Evolutionary conservation across 1,140 invertebrate genomes (phyloP), one percentile per base, ranked within the genome.

Genomic region (Drosophila varians): DNA sequence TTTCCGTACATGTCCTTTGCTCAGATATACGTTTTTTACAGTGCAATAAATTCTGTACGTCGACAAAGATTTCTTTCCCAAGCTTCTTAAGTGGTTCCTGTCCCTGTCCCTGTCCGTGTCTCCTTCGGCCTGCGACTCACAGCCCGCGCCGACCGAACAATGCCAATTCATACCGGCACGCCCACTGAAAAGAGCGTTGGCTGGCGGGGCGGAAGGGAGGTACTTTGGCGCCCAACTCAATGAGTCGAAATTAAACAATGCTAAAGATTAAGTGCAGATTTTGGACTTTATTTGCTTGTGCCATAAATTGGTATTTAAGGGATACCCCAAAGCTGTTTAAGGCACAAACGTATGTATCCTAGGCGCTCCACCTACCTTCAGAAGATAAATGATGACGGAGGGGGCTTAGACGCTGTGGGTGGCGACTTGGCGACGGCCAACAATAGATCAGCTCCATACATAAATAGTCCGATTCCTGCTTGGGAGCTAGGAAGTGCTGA

Each of bases 181-280:
- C 74, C 69, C 61, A 60, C 28, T 25, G 8, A 23, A 55, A 28
- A 4, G 19, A 57, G 38, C 56, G 77, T 38, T 38, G 6, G n/a
- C n/a, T n/a, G n/a, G n/a, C 28, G 9, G 36, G 64, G 77, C 52
- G 55, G 19, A 51, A 40, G 2, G 21, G 21, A 2, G 21, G 21
- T 21, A 4, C 12, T 77, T 82, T 74, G 78, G 69, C 52, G 70
- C 64, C 72, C 75, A 86, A 86, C 84, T 90, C 89, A 90, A 90
- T 90, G 89, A 90, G 84, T 74, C 89, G 83, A 90, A 90, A 90
- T 90, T 90, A 90, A 89, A 90, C 89, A 90, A 90, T 90, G 77
- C 89, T 89, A 90, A 90, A 90, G 89, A 90, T 90, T 90, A 90
- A 90, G 89, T 90, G 75, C 89, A 90, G 89, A 90, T 90, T 90